These are phyloP conservation scores for Rhogogaster chlorosoma DNA, from an alignment of 2,888 invertebrate genomes.

Conservation along the genomic window DNA sequence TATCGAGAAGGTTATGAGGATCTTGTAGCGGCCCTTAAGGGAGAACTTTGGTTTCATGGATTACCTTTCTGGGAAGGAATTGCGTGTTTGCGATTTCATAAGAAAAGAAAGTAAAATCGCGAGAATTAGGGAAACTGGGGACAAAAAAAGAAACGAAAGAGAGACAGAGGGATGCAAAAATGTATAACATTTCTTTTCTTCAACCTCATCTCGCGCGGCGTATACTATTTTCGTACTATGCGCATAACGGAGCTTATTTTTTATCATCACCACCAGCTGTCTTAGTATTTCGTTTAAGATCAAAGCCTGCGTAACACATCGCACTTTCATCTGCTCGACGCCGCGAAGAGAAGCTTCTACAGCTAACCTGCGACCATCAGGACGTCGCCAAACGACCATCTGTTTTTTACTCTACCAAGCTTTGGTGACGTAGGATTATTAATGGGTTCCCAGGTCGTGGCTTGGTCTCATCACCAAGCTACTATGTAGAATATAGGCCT, in stretches of 20 bases:
- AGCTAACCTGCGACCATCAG: conserved; percentile 16
- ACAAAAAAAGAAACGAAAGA: neutral
- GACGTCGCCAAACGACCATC: conserved; percentile 44
- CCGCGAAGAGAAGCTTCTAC: neutral
- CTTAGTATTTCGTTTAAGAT: conserved; percentile 31
- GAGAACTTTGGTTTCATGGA: conserved; percentile 60
- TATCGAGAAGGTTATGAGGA: conserved; percentile 49
- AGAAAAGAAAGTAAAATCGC: neutral
- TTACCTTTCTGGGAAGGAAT: conserved; percentile 62
- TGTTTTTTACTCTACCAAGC: conserved; percentile 21
- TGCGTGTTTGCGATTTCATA: conserved; percentile 35
- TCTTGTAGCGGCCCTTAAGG: conserved; percentile 21
- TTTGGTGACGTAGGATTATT: conserved; percentile 27
- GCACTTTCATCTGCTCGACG: conserved; percentile 33
- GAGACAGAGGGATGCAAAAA: neutral
- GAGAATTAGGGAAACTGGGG: neutral
- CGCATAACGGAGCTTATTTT: neutral
- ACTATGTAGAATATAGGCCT: conserved; percentile 27
- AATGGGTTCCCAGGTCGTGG: conserved; percentile 13
- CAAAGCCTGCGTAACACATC: conserved; percentile 28
- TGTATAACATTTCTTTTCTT: neutral
- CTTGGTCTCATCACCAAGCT: conserved; percentile 4
- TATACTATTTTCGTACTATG: neutral
- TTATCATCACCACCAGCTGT: conserved; percentile 35
- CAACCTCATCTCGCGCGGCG: neutral